These are phyloP conservation scores for Parelbella ahira DNA, from an alignment of 2,888 invertebrate species.

Conservation along the genomic window DNA sequence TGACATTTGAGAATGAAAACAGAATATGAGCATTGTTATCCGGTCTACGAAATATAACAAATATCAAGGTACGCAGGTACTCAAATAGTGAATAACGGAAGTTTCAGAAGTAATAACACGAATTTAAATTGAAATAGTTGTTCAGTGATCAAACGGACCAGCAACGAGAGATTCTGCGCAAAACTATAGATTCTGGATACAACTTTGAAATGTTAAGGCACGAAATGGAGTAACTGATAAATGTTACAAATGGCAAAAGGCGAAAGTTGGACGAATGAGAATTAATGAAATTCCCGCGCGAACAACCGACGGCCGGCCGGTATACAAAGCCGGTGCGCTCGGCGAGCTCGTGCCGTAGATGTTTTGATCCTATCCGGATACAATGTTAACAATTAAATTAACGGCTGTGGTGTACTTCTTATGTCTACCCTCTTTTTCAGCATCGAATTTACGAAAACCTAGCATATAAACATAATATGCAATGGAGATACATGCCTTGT, in stretches of 20 bases:
- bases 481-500: too few relatives aligned
- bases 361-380: neutral
- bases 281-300: constrained; percentile 62
- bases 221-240: constrained; percentile 49
- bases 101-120: neutral
- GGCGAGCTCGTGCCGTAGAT: constrained; percentile 1
- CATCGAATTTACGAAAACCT: too few relatives aligned
- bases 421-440: too few relatives aligned
- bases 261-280: constrained; percentile 59
- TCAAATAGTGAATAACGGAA: too few relatives aligned
- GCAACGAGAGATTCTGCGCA: neutral
- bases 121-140: neutral
- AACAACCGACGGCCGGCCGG: neutral
- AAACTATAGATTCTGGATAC: neutral
- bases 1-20: too few relatives aligned
- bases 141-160: neutral
- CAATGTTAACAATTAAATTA: too few relatives aligned
- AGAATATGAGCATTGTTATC: too few relatives aligned
- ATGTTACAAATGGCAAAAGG: constrained; percentile 29
- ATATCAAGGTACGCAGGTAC: too few relatives aligned
- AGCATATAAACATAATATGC: too few relatives aligned
- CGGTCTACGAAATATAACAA: too few relatives aligned
- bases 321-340: neutral
- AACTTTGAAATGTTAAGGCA: constrained; percentile 26
- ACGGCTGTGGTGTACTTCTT: too few relatives aligned